A percentile compares a stretch with the other conserved stretches of the same genome.
Conservation (phyloP, 2,113 vertebrate species). For the Thryonomys swinderianus region DNA sequence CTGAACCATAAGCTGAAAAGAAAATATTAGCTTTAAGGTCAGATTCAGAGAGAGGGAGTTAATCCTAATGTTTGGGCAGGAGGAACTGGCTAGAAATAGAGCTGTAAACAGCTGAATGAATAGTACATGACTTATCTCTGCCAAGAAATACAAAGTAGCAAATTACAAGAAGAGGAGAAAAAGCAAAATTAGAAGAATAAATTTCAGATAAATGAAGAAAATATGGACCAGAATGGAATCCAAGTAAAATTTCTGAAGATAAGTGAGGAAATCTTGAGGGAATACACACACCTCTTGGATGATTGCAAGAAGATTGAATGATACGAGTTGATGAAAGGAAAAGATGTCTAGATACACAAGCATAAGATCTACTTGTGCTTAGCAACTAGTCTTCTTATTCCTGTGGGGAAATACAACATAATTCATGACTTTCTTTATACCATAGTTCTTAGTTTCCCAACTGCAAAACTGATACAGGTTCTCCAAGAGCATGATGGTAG, state of each 20-base stretch:
- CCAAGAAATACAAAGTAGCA: constrained; percentile 26
- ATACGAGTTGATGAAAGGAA: neutral
- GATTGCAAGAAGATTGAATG: neutral
- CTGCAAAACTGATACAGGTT: neutral
- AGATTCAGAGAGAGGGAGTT: neutral
- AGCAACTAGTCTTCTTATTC: neutral
- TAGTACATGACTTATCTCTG: neutral
- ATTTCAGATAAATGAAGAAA: neutral
- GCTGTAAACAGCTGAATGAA: constrained; percentile 19
- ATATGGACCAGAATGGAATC: neutral
- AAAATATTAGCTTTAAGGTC: constrained; percentile 42
- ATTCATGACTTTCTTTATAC: neutral
- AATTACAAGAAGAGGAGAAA: neutral
- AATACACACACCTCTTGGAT: neutral
- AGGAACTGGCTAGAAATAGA: constrained; percentile 2
- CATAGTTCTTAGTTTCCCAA: neutral
- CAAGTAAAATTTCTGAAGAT: neutral
- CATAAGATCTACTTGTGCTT: neutral
- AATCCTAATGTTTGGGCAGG: neutral
- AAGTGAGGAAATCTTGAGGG: neutral
- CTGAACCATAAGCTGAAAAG: constrained; percentile 26
- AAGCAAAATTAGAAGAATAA: neutral
- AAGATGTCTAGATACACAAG: neutral
- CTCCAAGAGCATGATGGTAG: neutral
- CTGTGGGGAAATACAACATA: neutral